Percentiles rank a stretch among this genome's conserved stretches.
Conservation (phyloP, 1,140 invertebrate genomes). For the Anadara kagoshimensis region DNA sequence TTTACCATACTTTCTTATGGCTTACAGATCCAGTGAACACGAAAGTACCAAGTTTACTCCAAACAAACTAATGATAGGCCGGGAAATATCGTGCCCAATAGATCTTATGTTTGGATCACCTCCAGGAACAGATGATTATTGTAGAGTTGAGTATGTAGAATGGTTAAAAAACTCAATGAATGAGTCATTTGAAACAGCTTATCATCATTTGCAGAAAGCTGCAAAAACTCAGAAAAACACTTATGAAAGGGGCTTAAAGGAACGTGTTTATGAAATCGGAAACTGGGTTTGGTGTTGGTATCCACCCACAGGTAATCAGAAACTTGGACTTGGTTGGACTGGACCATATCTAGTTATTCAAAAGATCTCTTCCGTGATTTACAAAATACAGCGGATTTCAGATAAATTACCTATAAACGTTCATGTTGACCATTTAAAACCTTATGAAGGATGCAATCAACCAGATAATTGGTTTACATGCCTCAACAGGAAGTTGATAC, state of each 20-base stretch:
- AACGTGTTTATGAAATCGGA: constrained; percentile 5
- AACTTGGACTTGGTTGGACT: constrained; percentile 38
- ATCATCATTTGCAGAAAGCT: constrained; percentile 1
- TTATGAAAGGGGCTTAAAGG: constrained; percentile 29
- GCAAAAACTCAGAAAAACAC: constrained; percentile 21
- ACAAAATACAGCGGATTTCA: constrained; percentile 1
- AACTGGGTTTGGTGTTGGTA: constrained; percentile 29
- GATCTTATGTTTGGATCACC: constrained; percentile 29
- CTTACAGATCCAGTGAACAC: constrained; percentile 47
- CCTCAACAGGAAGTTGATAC: too few relatives aligned
- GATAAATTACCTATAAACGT: constrained; percentile 6
- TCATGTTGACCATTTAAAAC: constrained; percentile 40
- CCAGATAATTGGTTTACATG: neutral
- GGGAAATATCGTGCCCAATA: constrained; percentile 38
- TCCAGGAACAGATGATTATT: neutral
- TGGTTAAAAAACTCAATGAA: constrained; percentile 17
- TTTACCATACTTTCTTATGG: constrained; percentile 48
- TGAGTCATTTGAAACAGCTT: constrained; percentile 3
- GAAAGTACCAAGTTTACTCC: constrained; percentile 42
- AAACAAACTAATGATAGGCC: constrained; percentile 43
- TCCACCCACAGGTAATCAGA: constrained; percentile 26
- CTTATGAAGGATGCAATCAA: constrained; percentile 1
- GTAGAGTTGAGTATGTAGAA: constrained; percentile 25
- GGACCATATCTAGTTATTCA: too few relatives aligned
- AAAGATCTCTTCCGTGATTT: constrained; percentile 12